Evolutionary conservation across 2,113 vertebrate genomes (phyloP), one percentile per base, ranked within the genome.

Genomic region (Dendrocopos noguchii): DNA sequence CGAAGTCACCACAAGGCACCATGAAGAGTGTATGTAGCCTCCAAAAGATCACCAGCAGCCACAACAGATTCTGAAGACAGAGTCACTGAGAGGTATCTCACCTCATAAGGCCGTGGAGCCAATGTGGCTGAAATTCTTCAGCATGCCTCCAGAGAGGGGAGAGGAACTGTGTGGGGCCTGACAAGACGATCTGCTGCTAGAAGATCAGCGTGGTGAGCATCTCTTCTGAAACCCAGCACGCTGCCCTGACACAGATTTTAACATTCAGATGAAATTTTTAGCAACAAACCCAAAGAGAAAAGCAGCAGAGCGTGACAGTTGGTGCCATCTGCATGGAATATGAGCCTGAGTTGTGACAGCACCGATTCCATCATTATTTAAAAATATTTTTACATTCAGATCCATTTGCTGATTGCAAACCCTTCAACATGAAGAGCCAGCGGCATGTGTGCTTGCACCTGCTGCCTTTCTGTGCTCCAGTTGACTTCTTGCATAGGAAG

Each of bases 321-420:
- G 87, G 94, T 68, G 91, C 95, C 95, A 97, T 97, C 95, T 97
- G 96, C 64, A 4, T 73, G 64, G 91, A 78, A 92, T 70, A 73
- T 4, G 13, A 95, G 90, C 91, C 85, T 71, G 75, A 94, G 89
- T 90, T 94, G 87, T 93, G 92, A 94, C 11, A 65, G 92, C 87
- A 92, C 84, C 80, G 56, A 39, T 94, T 95, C 94, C 72, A 95
- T 83, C 76, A 87, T 94, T 94, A 96, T 96, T 94, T 72, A 93
- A 84, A 92, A 63, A 34, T 74, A 47, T 84, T 94, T 93, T 87
- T 90, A 46, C 57, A 93, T 85, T 91, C 80, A 86, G 88, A 87
- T 89, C 74, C 81, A 64, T 91, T 92, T 94, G 71, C 87, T 95
- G 92, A 93, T 96, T 89, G 94, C 84, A 94, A 97, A 93, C 44